Evolutionary conservation across 2,888 invertebrate genomes (phyloP).

Genomic region (Xestia c-nigrum): DNA sequence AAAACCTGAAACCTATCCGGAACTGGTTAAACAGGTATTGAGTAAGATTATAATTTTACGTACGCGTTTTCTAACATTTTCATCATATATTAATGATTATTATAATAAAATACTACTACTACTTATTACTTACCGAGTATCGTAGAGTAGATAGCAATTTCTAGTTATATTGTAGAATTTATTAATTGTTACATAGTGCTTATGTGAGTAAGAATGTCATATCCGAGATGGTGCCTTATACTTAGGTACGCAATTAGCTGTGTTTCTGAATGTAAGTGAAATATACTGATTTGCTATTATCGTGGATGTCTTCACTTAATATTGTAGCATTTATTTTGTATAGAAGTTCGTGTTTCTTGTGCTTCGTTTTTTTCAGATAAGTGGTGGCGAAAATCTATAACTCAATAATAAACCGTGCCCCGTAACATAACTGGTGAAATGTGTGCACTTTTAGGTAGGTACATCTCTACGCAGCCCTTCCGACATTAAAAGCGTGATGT

Average conservation of each 20-base stretch:
- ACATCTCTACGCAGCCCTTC: no score
- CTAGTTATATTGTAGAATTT: slow-evolving; percentile 48
- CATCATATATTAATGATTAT: slow-evolving; percentile 21
- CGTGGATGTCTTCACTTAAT: slow-evolving; percentile 31
- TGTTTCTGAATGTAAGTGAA: slow-evolving; percentile 38
- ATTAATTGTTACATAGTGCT: slow-evolving; percentile 62
- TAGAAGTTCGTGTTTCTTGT: neutral
- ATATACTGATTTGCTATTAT: slow-evolving; percentile 26
- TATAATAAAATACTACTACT: slow-evolving; percentile 20
- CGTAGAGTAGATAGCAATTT: slow-evolving; percentile 59
- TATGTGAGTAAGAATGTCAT: slow-evolving; percentile 63
- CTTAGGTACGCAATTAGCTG: slow-evolving; percentile 51
- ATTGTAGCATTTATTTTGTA: slow-evolving; percentile 13
- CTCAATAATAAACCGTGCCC: neutral
- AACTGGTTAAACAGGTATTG: neutral
- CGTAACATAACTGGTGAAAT: no score
- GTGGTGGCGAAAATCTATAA: neutral
- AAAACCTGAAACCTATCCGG: neutral
- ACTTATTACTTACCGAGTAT: slow-evolving; percentile 26
- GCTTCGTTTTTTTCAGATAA: neutral
- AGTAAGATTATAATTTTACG: slow-evolving; percentile 6
- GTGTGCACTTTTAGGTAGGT: no score
- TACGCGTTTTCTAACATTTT: slow-evolving; percentile 17
- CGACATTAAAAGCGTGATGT: no score
- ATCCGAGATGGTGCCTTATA: slow-evolving; percentile 73